Evolutionary conservation across 1,140 invertebrate species (phyloP).

Genomic region (Pissodes strobi): DNA sequence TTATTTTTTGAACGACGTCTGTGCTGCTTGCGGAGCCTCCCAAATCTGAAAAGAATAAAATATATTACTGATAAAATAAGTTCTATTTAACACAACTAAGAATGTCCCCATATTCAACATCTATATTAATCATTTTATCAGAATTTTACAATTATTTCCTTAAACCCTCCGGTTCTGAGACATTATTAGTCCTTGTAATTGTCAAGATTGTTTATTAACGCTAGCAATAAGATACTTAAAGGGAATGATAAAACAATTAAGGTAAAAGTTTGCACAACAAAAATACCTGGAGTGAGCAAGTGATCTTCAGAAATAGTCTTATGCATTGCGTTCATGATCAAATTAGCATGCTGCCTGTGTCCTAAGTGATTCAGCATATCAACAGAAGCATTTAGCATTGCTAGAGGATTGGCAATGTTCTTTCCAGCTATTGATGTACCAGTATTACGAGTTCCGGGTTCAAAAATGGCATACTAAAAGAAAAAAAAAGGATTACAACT

Average conservation of each 20-base stretch:
- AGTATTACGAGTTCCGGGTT: constrained; percentile 94
- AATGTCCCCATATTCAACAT: neutral
- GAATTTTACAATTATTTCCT: no score
- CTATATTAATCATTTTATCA: neutral
- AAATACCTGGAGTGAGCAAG: constrained; percentile 75
- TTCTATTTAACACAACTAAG: neutral
- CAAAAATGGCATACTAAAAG: constrained; percentile 85
- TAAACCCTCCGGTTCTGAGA: no score
- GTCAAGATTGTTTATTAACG: no score
- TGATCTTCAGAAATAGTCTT: constrained; percentile 84
- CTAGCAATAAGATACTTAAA: no score
- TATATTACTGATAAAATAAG: neutral
- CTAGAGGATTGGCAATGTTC: constrained; percentile 97
- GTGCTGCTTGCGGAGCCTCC: constrained; percentile 69
- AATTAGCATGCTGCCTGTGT: constrained; percentile 76
- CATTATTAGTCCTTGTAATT: no score
- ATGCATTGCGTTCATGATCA: constrained; percentile 76
- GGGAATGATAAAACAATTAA: neutral
- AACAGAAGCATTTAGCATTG: constrained; percentile 90
- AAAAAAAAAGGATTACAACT: constrained; percentile 23
- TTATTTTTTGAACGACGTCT: constrained; percentile 71
- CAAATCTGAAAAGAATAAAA: constrained; percentile 60
- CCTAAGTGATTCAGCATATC: constrained; percentile 93
- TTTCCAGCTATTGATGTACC: constrained; percentile 91
- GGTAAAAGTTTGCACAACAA: no score